Base-by-base conservation (phyloP, 2,888 invertebrate genomes). In the Cheilosia impressa region DNA sequence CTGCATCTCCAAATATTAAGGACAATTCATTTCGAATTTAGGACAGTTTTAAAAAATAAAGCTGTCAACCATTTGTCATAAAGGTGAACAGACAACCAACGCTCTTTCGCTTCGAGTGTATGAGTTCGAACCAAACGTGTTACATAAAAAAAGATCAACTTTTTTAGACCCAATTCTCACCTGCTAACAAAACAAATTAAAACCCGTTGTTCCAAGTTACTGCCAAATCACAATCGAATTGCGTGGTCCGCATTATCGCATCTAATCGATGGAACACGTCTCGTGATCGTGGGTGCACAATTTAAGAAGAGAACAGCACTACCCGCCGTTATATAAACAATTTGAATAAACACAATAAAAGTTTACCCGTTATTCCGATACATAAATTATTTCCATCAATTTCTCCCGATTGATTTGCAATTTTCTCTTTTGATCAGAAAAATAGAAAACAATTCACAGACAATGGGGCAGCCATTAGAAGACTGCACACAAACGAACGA, bases 391-490 rank as follows among this genome's bases (percentile, higher is more conserved):
- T 38, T 72, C 60, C 38, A 38, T 72, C 34, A 63, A 78, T 65
- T 50, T 58, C 50, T 24, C 43, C 31, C 43, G 43, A 77, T 47
- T 60, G 55, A 55, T 62, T 77, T 62, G 58, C 53, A 45, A 68
- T 77, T 68, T 53, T 45, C 58, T 38, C n/a, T 65, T 15, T 52
- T 60, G 38, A 38, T 53, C 53, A 60, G 45, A n/a, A 38, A 53
- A 47, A 62, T 13, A 72, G 47, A 66, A 60, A 53, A n/a, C n/a
- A 53, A 47, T 62, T 45, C 10, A 10, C 65, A 24, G 43, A 79
- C 63, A 79, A 79, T 60, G 27, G 65, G 52, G 17, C 17, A 19
- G 65, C 72, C 65, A 72, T 72, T 38, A 43, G 50, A 57, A 31
- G 58, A 45, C 66, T n/a, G 17, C 45, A 7, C 2, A 41, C 62